Percentiles rank a stretch among this genome's conserved stretches.
Evolutionary conservation across 2,797 vertebrate species (phyloP).

Genomic region (Enteromius trimaculatus): DNA sequence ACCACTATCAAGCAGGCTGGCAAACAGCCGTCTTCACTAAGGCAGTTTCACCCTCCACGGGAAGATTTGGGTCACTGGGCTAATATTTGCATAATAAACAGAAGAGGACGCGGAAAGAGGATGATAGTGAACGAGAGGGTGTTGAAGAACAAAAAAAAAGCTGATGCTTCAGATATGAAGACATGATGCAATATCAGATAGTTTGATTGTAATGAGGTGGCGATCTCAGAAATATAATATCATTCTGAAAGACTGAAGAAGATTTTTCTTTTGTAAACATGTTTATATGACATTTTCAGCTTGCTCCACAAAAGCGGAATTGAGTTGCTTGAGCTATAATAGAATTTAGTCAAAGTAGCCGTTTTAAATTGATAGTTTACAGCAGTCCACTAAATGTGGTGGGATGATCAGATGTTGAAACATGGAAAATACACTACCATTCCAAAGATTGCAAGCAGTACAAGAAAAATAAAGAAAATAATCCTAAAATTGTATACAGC

Average conservation of each 20-base stretch:
- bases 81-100: slow-evolving; percentile 47
- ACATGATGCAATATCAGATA: slow-evolving; percentile 40
- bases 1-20: slow-evolving; percentile 57
- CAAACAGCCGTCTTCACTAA: slow-evolving; percentile 25
- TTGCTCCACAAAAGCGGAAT: too few species aligned
- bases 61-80: slow-evolving; percentile 56
- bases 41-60: slow-evolving; percentile 28
- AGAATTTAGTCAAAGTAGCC: background rate
- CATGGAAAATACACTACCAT: background rate
- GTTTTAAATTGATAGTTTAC: background rate
- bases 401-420: background rate
- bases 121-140: background rate
- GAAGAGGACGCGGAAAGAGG: background rate
- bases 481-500: background rate
- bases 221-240: background rate
- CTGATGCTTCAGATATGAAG: slow-evolving; percentile 36
- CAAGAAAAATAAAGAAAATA: background rate
- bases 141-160: background rate
- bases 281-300: background rate
- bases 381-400: background rate
- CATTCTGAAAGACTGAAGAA: background rate
- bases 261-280: background rate
- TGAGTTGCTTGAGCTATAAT: background rate
- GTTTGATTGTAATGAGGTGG: slow-evolving; percentile 14
- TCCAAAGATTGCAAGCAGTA: background rate